Evolutionary conservation across 2,888 invertebrate genomes (phyloP), one percentile per base, ranked within the genome.

Genomic region (Megaustenia siamemsis): DNA sequence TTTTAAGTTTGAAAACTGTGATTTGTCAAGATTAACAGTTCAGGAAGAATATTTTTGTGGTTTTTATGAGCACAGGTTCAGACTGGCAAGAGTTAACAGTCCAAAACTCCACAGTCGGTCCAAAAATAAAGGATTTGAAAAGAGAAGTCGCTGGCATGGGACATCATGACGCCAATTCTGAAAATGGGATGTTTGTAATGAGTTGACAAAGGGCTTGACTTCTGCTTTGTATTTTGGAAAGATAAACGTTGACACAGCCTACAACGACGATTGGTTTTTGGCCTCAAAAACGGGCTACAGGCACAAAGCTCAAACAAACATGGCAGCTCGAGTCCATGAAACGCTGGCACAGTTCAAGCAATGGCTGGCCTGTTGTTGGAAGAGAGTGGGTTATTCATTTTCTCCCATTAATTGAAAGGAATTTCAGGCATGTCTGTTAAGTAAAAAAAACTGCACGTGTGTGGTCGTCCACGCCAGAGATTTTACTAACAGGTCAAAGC

Each of bases 261-360:
- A 28, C 35, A 78, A 40, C 28, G 32, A 12, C 32, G n/a, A 43
- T 28, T 63, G 60, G 28, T 43, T 66, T 43, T 40, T 15, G 43
- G 45, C 18, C 15, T 45, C 63, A 15, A 43, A 43, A 78, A 45
- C 63, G 40, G 32, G 1, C 43, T 43, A 43, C 38, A 56, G 66
- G 78, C 80, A 80, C 49, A 80, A 28, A 69, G 18, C 68, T 45
- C 80, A 80, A 80, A 80, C 69, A 80, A 53, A 53, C 10, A 69
- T 53, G 38, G 49, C 53, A 10, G 24, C 28, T 1, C 3, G 35
- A 63, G 4, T 21, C 40, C 78, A 21, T 1, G 28, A 63, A 4
- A 18, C 35, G 32, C n/a, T 43, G 66, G 28, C 28, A 35, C 43
- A 56, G 53, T 4, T 35, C 35, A 32, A 35, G 38, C 8, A 69